These are phyloP conservation scores for Eleginops maclovinus DNA, from an alignment of 2,113 vertebrate species.

Conservation along the genomic window DNA sequence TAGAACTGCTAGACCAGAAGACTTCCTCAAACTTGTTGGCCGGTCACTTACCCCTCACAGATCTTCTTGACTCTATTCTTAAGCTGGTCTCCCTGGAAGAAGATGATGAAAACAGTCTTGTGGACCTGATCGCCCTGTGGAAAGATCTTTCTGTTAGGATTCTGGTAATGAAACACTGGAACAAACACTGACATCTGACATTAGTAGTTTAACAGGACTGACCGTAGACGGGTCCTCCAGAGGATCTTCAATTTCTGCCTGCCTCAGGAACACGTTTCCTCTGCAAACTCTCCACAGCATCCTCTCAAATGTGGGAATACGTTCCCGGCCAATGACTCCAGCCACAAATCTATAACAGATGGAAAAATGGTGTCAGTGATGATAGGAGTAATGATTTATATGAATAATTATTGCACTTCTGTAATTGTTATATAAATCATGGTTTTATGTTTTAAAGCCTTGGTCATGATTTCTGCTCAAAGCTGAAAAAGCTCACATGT, in stretches of 20 bases:
- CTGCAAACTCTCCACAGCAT: conserved; percentile 99
- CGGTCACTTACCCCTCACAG: conserved; percentile 90
- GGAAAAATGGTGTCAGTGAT: neutral
- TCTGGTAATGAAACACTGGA: too few species aligned
- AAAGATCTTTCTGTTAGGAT: neutral
- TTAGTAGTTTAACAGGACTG: conserved; percentile 50
- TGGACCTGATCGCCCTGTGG: conserved; percentile 93
- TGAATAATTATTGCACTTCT: too few species aligned
- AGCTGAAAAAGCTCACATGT: neutral
- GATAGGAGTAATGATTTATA: too few species aligned
- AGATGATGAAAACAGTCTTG: conserved; percentile 99
- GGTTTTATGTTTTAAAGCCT: neutral
- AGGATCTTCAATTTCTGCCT: conserved; percentile 95
- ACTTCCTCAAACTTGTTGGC: neutral
- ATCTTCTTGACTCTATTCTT: conserved; percentile 99
- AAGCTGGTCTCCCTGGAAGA: conserved; percentile 98
- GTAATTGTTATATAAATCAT: neutral
- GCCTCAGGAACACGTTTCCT: conserved; percentile 96
- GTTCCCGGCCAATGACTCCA: conserved; percentile 95
- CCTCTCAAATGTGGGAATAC: conserved; percentile 96
- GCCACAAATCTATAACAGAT: conserved; percentile 90
- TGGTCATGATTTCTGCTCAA: neutral
- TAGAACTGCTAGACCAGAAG: neutral
- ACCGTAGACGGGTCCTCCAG: conserved; percentile 95
- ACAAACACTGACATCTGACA: neutral